Base-by-base conservation (phyloP, 2,797 vertebrate genomes). In the Pantherophis vulpinus region DNA sequence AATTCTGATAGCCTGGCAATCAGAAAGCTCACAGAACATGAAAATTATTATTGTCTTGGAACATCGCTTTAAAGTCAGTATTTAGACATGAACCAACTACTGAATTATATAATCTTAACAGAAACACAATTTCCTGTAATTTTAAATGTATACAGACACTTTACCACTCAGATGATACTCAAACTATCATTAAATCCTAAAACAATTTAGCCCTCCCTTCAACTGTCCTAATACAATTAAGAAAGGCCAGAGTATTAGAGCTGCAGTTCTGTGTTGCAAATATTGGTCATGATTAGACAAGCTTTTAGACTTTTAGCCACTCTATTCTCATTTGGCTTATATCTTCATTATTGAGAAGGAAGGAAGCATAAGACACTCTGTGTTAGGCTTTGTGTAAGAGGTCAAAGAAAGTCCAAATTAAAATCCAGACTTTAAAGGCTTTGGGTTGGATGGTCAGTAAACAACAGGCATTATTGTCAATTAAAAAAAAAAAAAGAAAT, bases 321-420 rank as follows among this genome's bases (percentile, higher is more conserved):
- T 18, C 1, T 74, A 25, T 29, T 92, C 37, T 74, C 37, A 16
- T 79, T n/a, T 88, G 37, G 51, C n/a, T 74, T 88, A 42, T 88
- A 29, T 23, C 47, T 56, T 47, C 70, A 47, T 88, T 74, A 88
- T 18, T 58, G 1, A 66, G 27, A 66, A n/a, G 8, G 83, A 55
- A 20, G 14, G 27, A 8, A 87, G 55, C 18, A 55, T 56, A 47
- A 47, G 29, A 47, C 23, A 56, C 11, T 88, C 5, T 79, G 58
- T 58, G 12, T 18, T 59, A 11, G 37, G 32, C 16, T 37, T 92
- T 88, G 54, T n/a, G 14, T 18, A 88, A 91, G 42, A 91, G 29
- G 42, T 92, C 61, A 63, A 88, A 92, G 55, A 92, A 89, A 66
- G 16, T 92, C 27, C 51, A 58, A 92, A 86, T 32, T 91, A 51